phyloP scores from a whole-genome alignment of 2,888 invertebrate species.

The Patella depressa region DNA sequence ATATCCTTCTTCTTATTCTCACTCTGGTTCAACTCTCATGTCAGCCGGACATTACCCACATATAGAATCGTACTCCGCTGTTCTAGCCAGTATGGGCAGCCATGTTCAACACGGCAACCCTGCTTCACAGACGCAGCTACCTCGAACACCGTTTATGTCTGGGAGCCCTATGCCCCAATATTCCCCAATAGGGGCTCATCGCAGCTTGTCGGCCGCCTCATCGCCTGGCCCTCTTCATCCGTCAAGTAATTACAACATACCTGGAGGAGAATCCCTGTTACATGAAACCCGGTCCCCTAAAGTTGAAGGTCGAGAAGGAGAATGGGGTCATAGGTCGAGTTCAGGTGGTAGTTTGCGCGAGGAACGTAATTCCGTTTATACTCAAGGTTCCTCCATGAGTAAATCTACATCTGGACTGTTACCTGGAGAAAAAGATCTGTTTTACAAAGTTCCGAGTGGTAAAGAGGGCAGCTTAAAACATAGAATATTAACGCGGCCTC shows the following conservation, averaged over 20 bases:
- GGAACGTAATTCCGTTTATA: conserved; percentile 12
- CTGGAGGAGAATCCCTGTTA: conserved; percentile 14
- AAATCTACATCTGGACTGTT: conserved; percentile 19
- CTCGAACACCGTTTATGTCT: conserved; percentile 38
- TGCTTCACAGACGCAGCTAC: conserved; percentile 50
- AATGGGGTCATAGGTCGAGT: conserved; percentile 18
- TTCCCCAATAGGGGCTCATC: conserved; percentile 36
- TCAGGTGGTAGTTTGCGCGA: conserved; percentile 20
- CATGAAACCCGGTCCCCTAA: conserved; percentile 24
- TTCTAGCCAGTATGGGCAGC: conserved; percentile 65
- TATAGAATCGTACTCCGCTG: conserved; percentile 63
- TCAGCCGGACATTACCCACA: conserved; percentile 49
- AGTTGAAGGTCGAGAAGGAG: conserved; percentile 20
- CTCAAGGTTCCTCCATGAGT: background rate
- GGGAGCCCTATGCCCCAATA: conserved; percentile 41
- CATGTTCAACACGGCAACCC: conserved; percentile 54
- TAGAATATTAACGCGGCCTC: conserved; percentile 76
- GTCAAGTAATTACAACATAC: conserved; percentile 18
- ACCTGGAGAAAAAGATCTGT: conserved; percentile 34
- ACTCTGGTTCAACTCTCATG: conserved; percentile 31
- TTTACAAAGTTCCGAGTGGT: conserved; percentile 69
- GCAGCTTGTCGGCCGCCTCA: conserved; percentile 40
- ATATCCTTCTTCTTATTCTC: conserved; percentile 39
- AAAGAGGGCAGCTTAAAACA: conserved; percentile 79
- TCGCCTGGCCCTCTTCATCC: conserved; percentile 39